Evolutionary conservation across 2,113 vertebrate genomes (phyloP).

Genomic region (Nettapus auritus): DNA sequence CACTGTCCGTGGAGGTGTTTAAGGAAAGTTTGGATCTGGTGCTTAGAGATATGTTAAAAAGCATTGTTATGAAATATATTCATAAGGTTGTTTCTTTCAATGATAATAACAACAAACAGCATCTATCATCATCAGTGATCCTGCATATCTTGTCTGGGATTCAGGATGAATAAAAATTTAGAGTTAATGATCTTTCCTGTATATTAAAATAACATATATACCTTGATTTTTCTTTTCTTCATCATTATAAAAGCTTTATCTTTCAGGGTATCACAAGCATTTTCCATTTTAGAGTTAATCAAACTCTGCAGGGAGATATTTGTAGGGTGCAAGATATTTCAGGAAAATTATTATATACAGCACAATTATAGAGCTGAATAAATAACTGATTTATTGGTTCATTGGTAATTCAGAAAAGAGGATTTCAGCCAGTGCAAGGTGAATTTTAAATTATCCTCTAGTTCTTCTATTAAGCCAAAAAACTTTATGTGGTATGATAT

Average conservation of each 20-base stretch:
- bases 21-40: too few relatives aligned
- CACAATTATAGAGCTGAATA: constrained; percentile 25
- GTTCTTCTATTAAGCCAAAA: background rate
- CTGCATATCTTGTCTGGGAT: background rate
- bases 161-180: background rate
- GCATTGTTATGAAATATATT: background rate
- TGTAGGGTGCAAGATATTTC: background rate
- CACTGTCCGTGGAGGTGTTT: too few relatives aligned
- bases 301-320: background rate
- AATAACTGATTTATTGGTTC: constrained; percentile 39
- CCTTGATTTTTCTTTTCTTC: background rate
- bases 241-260: background rate
- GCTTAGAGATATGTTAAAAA: background rate
- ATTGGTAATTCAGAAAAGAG: background rate
- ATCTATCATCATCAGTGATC: background rate
- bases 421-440: background rate
- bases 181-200: background rate
- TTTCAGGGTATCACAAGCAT: background rate
- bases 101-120: background rate
- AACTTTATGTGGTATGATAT: background rate
- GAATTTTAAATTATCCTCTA: constrained; percentile 19
- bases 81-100: background rate
- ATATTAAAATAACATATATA: background rate
- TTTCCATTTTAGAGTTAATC: background rate
- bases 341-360: constrained; percentile 2